Percentiles rank a stretch among this genome's conserved stretches.
Conservation (phyloP, 2,797 vertebrate species). For the Sphenodon punctatus region DNA sequence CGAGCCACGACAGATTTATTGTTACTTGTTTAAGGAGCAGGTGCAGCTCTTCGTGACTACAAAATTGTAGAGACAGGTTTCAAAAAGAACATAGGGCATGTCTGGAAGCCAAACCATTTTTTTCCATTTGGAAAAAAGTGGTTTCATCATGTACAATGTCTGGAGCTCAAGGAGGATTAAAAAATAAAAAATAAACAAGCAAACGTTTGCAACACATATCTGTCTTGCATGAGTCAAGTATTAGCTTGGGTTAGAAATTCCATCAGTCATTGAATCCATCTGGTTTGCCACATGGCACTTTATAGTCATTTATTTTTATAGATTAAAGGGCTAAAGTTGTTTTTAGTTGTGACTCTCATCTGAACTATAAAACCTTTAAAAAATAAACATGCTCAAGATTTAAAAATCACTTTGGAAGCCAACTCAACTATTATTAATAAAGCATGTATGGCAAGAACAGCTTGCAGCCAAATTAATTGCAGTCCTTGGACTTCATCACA, state of each 20-base stretch:
- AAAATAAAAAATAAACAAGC: constrained; percentile 64
- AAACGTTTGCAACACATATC: constrained; percentile 60
- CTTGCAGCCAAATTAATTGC: no score
- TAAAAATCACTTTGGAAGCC: constrained; percentile 24
- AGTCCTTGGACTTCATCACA: no score
- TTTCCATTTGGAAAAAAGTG: constrained; percentile 46
- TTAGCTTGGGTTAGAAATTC: constrained; percentile 65
- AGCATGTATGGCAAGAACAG: no score
- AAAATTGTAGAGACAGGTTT: constrained; percentile 73
- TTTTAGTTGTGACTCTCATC: constrained; percentile 53
- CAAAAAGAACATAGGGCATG: constrained; percentile 53
- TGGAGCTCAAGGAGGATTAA: constrained; percentile 58
- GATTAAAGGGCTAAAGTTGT: constrained; percentile 59
- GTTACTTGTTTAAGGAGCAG: constrained; percentile 74
- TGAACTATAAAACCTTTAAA: constrained; percentile 34
- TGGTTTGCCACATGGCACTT: constrained; percentile 64
- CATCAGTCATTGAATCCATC: constrained; percentile 76
- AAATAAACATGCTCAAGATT: constrained; percentile 21
- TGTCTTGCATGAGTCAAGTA: constrained; percentile 70
- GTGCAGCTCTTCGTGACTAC: constrained; percentile 81
- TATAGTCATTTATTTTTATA: constrained; percentile 40
- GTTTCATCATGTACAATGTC: constrained; percentile 67
- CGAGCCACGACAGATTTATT: constrained; percentile 55
- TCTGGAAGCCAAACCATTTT: constrained; percentile 61
- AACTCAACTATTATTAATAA: background rate